Evolutionary conservation across 2,113 vertebrate species (phyloP).

Genomic region (Mus pahari): DNA sequence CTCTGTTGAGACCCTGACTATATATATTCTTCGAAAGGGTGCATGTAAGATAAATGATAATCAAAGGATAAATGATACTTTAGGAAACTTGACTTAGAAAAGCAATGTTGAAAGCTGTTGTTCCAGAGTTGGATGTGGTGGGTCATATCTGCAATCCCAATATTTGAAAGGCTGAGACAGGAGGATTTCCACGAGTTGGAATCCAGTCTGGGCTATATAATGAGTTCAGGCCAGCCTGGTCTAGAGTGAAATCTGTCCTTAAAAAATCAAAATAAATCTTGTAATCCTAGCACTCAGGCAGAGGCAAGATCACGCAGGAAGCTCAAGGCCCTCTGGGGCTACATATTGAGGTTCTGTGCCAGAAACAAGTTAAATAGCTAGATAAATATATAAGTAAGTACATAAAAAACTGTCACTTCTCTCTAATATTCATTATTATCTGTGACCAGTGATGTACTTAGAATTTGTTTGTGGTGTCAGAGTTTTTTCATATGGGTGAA

Average conservation of each 20-base stretch:
- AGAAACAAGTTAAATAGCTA: not conserved
- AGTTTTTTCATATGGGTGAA: slow-evolving; percentile 14
- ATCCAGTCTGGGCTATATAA: not conserved
- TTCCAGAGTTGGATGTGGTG: not conserved
- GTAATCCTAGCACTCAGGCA: not conserved
- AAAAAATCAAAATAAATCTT: not conserved
- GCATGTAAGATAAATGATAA: slow-evolving; percentile 24
- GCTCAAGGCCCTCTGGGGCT: not conserved
- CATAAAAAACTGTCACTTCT: not conserved
- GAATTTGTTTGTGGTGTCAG: not conserved
- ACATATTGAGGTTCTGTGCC: too few species aligned
- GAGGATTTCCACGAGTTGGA: not conserved
- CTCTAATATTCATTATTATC: not conserved
- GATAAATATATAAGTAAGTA: not conserved
- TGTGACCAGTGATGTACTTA: slow-evolving; percentile 21
- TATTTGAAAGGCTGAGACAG: not conserved
- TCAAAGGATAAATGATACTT: slow-evolving; percentile 37
- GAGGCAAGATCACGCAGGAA: not conserved
- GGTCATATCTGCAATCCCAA: not conserved
- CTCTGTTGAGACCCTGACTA: not conserved
- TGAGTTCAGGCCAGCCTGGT: not conserved
- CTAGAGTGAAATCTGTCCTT: not conserved
- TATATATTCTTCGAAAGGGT: not conserved
- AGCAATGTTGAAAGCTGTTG: not conserved
- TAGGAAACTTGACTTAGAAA: slow-evolving; percentile 36